Evolutionary conservation across 1,140 invertebrate genomes (phyloP).

Genomic region (Bicyclus anynana): DNA sequence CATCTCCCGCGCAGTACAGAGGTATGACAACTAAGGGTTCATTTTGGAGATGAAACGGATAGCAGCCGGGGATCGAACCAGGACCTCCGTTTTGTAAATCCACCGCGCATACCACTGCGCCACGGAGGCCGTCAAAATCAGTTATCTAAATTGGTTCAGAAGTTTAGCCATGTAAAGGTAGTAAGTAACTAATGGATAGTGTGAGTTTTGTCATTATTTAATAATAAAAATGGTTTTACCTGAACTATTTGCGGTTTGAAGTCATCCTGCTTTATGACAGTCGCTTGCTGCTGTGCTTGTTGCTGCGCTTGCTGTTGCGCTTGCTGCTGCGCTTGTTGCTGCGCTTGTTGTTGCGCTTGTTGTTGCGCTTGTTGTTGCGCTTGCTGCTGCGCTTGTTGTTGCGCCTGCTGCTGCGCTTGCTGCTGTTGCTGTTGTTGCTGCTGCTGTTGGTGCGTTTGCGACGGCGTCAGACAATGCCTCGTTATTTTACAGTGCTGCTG

Average conservation of each 20-base stretch:
- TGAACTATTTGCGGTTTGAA: slow-evolving; percentile 74
- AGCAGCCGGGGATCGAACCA: too few relatives aligned
- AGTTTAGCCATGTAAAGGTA: too few relatives aligned
- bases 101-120: too few relatives aligned
- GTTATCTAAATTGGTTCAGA: too few relatives aligned
- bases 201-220: too few relatives aligned
- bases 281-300: slow-evolving; percentile 52
- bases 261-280: slow-evolving; percentile 69
- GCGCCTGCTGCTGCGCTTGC: slow-evolving; percentile 41
- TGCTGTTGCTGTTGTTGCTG: slow-evolving; percentile 37
- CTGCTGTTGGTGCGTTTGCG: slow-evolving; percentile 40
- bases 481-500: slow-evolving; percentile 83
- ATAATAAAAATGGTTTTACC: slow-evolving; percentile 33
- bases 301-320: slow-evolving; percentile 33
- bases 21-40: too few relatives aligned
- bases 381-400: slow-evolving; percentile 36
- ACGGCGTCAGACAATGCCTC: slow-evolving; percentile 69
- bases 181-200: background rate
- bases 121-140: too few relatives aligned
- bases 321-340: slow-evolving; percentile 51
- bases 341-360: slow-evolving; percentile 53
- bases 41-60: too few relatives aligned
- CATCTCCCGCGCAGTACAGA: too few relatives aligned
- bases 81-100: too few relatives aligned
- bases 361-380: slow-evolving; percentile 47